phyloP scores from a whole-genome alignment of 2,888 invertebrate species.

The Fragum sueziense region DNA sequence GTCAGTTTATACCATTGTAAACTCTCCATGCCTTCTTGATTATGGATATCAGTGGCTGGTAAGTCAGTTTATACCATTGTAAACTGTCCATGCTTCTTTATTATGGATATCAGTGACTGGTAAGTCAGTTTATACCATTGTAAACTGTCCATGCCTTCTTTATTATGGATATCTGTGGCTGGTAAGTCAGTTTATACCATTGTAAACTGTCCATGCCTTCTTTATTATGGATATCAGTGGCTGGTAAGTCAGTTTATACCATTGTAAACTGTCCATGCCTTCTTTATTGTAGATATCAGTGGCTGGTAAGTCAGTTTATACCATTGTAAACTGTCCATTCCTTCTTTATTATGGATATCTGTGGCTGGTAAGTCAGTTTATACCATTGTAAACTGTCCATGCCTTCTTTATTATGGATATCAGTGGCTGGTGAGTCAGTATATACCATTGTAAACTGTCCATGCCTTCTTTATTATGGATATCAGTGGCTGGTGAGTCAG shows the following conservation, averaged over 20 bases:
- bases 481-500: constrained; percentile 54
- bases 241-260: constrained; percentile 53
- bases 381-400: constrained; percentile 52
- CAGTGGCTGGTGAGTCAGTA: constrained; percentile 52
- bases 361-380: constrained; percentile 51
- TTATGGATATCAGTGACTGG: constrained; percentile 52
- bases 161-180: constrained; percentile 46
- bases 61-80: constrained; percentile 52
- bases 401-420: constrained; percentile 37
- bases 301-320: constrained; percentile 50
- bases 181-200: constrained; percentile 54
- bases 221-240: constrained; percentile 45
- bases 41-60: constrained; percentile 55
- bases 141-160: constrained; percentile 34
- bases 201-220: constrained; percentile 44
- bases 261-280: constrained; percentile 46
- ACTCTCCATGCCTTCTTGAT: constrained; percentile 25
- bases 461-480: constrained; percentile 37
- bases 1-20: constrained; percentile 56
- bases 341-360: constrained; percentile 42
- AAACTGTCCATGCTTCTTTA: constrained; percentile 36
- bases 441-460: constrained; percentile 52
- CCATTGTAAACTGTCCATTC: constrained; percentile 50
- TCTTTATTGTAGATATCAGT: constrained; percentile 48
- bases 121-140: constrained; percentile 54